Evolutionary conservation across 2,888 invertebrate species (phyloP).

Genomic region (Vesta saturnalis): DNA sequence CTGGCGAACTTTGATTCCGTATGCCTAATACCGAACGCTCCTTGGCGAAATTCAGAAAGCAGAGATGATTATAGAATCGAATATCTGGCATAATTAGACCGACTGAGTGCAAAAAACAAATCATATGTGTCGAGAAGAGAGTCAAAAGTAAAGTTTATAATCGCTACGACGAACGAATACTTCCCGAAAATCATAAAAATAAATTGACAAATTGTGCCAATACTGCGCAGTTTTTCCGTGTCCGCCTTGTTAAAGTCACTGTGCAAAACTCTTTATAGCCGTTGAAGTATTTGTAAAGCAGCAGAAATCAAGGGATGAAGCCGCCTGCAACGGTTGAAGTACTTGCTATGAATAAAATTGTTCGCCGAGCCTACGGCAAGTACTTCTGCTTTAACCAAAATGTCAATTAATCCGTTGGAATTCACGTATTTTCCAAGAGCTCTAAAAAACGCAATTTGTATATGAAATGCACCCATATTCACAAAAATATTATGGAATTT

Average conservation of each 20-base stretch:
- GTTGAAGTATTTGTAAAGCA: conserved; percentile 43
- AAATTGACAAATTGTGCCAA: not conserved
- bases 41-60: conserved; percentile 30
- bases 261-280: conserved; percentile 32
- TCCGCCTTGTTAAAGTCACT: not conserved
- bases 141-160: conserved; percentile 19
- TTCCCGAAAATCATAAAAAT: not conserved
- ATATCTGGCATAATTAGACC: conserved; percentile 39
- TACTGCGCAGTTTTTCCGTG: not conserved
- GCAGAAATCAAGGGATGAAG: conserved; percentile 42
- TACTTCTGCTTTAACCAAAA: conserved; percentile 45
- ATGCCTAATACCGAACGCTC: conserved; percentile 45
- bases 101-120: conserved; percentile 37
- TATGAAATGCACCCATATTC: conserved; percentile 54
- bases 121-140: conserved; percentile 25
- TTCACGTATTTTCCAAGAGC: conserved; percentile 50
- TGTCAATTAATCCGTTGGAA: no score
- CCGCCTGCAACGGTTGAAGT: conserved; percentile 51
- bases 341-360: conserved; percentile 46
- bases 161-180: conserved; percentile 24
- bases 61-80: conserved; percentile 40
- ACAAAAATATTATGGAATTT: conserved; percentile 51
- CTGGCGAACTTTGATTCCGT: conserved; percentile 43
- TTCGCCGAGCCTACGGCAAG: conserved; percentile 48
- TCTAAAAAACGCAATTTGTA: conserved; percentile 52